phyloP scores from a whole-genome alignment of 1,140 invertebrate species.

The Drosophila pandora region DNA sequence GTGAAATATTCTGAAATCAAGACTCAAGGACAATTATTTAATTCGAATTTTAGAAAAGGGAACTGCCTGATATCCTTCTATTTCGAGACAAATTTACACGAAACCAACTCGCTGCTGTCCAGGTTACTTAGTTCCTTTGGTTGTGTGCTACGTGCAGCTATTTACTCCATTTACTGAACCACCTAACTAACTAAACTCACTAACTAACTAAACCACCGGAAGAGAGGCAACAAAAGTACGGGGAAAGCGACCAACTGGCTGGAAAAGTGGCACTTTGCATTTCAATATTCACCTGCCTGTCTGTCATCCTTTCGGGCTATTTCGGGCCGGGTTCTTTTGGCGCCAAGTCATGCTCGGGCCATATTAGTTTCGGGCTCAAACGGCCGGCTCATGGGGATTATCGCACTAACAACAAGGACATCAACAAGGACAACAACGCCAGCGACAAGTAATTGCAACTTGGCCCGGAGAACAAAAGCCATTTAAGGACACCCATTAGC shows the following conservation, averaged over 20 bases:
- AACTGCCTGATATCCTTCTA: too few species aligned
- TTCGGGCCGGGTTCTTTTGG: neutral
- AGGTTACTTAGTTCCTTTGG: too few species aligned
- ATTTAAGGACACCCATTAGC: slow-evolving; percentile 43
- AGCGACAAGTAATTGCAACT: slow-evolving; percentile 40
- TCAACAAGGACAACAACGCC: neutral
- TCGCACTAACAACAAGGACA: slow-evolving; percentile 18
- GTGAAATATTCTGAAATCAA: too few species aligned
- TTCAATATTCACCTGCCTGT: neutral
- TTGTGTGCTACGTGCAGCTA: too few species aligned
- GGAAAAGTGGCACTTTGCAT: neutral
- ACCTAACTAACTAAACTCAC: neutral
- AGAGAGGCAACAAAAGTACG: too few species aligned
- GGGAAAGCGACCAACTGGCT: neutral
- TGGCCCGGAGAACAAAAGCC: slow-evolving; percentile 26
- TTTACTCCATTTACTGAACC: neutral
- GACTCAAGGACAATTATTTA: too few species aligned
- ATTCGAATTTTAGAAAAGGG: too few species aligned
- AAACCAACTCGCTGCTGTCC: too few species aligned
- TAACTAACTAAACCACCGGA: neutral
- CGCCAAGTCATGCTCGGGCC: neutral
- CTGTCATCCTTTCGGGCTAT: neutral
- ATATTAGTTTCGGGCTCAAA: slow-evolving; percentile 8
- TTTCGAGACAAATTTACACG: too few species aligned
- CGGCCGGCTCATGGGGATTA: slow-evolving; percentile 26